Conservation (phyloP, 2,113 vertebrate species). For the Plecotus auritus region DNA sequence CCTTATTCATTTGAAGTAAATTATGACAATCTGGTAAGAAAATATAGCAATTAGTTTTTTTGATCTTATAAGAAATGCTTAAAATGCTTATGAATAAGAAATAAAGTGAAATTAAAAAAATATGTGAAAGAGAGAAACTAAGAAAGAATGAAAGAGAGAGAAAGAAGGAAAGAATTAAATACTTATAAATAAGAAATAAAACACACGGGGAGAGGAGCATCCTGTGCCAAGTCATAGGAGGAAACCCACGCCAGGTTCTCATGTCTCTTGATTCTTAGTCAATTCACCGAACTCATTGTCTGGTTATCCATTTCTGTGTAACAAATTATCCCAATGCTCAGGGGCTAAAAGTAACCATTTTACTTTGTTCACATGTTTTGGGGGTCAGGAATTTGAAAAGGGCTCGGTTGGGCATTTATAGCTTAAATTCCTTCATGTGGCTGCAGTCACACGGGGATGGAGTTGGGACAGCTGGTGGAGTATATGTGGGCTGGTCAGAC, state of each 20-base stretch:
- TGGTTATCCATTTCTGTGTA: background rate
- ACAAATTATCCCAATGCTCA: background rate
- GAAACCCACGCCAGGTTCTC: background rate
- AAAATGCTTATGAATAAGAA: background rate
- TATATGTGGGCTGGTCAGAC: background rate
- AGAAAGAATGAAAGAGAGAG: background rate
- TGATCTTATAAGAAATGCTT: conserved; percentile 4
- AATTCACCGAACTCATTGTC: background rate
- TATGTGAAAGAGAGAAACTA: background rate
- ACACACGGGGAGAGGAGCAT: background rate
- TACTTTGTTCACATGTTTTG: background rate
- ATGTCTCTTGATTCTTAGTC: background rate
- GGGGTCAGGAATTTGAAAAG: background rate
- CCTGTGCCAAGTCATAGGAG: background rate
- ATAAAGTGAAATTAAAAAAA: background rate
- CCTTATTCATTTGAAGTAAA: background rate
- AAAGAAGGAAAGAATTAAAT: background rate
- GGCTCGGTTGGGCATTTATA: background rate
- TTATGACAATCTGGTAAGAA: background rate
- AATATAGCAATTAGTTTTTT: background rate
- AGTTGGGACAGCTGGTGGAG: background rate
- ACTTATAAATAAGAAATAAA: conserved; percentile 3
- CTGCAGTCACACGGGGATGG: background rate
- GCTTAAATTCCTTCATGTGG: too few relatives aligned
- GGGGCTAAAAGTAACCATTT: background rate